Evolutionary conservation across 2,888 invertebrate genomes (phyloP).

Genomic region (Tetranychus piercei): DNA sequence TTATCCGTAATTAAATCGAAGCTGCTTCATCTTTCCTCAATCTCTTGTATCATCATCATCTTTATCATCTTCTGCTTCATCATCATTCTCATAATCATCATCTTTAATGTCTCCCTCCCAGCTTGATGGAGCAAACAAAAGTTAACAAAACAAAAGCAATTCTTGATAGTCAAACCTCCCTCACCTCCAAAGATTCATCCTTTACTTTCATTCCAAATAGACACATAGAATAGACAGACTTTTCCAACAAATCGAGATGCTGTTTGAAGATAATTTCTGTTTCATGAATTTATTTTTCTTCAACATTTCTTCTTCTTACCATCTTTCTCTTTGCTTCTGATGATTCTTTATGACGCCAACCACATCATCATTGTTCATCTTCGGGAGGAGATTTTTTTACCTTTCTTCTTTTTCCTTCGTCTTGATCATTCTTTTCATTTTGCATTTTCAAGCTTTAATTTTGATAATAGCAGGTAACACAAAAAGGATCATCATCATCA

Average conservation of each 20-base stretch:
- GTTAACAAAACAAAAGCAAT: background rate
- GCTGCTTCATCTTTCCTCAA: background rate
- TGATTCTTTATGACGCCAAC: background rate
- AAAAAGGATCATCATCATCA: background rate
- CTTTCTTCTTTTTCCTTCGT: background rate
- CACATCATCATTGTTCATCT: background rate
- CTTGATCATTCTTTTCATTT: background rate
- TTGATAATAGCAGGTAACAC: background rate
- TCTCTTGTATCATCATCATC: background rate
- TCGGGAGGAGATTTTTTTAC: background rate
- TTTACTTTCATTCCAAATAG: no score
- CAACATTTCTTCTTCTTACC: no score
- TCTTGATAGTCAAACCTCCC: background rate
- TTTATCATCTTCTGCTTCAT: background rate
- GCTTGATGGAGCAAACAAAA: no score
- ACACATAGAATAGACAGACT: no score
- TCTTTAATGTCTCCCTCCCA: background rate
- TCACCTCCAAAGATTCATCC: background rate
- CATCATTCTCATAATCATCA: background rate
- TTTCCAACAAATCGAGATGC: no score
- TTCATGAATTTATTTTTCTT: no score
- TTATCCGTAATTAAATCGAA: slow-evolving; percentile 1
- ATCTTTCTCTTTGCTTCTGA: background rate
- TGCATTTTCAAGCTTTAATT: background rate
- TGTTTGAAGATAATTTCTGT: no score